Conservation (phyloP, 2,113 vertebrate species). For the Psammodynastes pulverulentus region DNA sequence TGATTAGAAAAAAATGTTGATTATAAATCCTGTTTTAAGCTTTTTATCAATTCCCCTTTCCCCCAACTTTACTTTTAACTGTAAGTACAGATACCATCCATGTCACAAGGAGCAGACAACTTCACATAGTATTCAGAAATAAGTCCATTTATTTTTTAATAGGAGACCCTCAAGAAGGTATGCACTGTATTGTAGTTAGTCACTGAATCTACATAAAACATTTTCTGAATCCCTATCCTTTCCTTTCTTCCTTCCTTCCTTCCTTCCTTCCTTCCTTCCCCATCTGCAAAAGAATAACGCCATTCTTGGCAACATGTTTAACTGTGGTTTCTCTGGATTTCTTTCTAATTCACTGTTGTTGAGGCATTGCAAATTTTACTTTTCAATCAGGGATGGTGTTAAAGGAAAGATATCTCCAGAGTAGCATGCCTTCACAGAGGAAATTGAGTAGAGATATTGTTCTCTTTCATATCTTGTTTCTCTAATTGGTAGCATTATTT, state of each 20-base stretch:
- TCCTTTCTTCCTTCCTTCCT: neutral
- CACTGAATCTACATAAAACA: neutral
- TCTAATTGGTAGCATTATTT: neutral
- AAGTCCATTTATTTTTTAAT: neutral
- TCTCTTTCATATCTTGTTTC: conserved; percentile 23
- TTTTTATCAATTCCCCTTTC: neutral
- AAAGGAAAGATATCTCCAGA: conserved; percentile 12
- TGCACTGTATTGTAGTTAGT: neutral
- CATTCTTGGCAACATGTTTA: neutral
- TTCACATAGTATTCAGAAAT: neutral
- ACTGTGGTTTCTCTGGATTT: conserved; percentile 4
- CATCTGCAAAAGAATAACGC: neutral
- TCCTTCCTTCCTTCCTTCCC: neutral
- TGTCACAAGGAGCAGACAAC: neutral
- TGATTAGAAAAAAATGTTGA: neutral
- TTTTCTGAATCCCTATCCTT: neutral
- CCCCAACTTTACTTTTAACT: neutral
- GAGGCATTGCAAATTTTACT: neutral
- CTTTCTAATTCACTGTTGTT: neutral
- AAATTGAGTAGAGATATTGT: conserved; percentile 1
- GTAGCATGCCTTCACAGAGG: conserved; percentile 30
- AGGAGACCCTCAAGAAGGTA: neutral
- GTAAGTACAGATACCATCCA: neutral
- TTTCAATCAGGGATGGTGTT: neutral
- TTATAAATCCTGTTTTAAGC: neutral